phyloP scores from a whole-genome alignment of 2,888 invertebrate species.

The Drosophila borealis region DNA sequence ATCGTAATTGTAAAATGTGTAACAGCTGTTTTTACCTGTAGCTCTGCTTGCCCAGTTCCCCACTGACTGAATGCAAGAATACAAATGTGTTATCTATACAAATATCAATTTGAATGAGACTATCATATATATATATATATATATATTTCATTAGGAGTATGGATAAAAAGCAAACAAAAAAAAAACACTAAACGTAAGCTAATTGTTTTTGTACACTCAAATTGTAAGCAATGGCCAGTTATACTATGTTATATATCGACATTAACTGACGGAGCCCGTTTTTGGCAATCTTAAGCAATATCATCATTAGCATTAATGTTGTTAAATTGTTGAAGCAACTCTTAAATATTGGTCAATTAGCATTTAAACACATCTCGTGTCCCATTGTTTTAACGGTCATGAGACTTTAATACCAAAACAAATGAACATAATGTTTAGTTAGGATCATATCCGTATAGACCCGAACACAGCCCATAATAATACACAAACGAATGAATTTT shows the following conservation, averaged over 20 bases:
- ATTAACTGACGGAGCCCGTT: constrained; percentile 10
- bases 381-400: constrained; percentile 9
- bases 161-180: too few species aligned
- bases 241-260: not conserved
- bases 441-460: not conserved
- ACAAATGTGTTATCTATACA: constrained; percentile 9
- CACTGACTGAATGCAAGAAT: constrained; percentile 3
- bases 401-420: constrained; percentile 35
- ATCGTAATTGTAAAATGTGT: constrained; percentile 26
- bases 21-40: constrained; percentile 27
- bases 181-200: constrained; percentile 12
- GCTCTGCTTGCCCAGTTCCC: constrained; percentile 32
- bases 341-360: constrained; percentile 18
- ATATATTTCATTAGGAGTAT: constrained; percentile 18
- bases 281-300: constrained; percentile 39
- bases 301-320: constrained; percentile 15
- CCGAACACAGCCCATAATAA: constrained; percentile 9
- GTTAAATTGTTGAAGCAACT: constrained; percentile 22
- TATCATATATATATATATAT: constrained; percentile 12
- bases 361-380: constrained; percentile 5
- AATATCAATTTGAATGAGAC: constrained; percentile 23
- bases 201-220: constrained; percentile 13
- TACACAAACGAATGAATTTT: constrained; percentile 27
- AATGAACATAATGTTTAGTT: not conserved
- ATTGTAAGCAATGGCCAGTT: constrained; percentile 4